Conservation (phyloP, 2,797 vertebrate species). For the Protonibea diacanthus region DNA sequence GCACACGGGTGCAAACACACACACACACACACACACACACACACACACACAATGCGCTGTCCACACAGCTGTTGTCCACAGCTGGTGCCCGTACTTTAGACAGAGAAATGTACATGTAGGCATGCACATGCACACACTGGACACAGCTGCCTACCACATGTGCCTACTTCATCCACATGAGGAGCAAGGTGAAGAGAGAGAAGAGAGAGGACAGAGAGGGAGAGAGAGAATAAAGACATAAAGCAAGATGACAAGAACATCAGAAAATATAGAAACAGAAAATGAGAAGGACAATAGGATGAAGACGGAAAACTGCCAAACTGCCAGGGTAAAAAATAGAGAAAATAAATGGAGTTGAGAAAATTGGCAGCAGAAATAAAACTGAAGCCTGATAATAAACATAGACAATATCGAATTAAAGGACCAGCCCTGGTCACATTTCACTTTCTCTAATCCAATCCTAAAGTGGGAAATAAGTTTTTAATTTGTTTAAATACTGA, state of each 20-base stretch:
- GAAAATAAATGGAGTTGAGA: not conserved
- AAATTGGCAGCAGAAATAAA: constrained; percentile 38
- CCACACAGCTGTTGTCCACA: constrained; percentile 74
- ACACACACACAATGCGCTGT: constrained; percentile 29
- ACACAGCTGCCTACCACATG: constrained; percentile 65
- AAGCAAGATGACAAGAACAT: not conserved
- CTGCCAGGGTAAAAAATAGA: not conserved
- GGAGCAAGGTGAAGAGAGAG: constrained; percentile 8
- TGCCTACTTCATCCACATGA: constrained; percentile 38
- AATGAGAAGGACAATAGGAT: not conserved
- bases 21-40: constrained; percentile 42
- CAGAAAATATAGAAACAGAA: constrained; percentile 2
- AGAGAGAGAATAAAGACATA: not conserved
- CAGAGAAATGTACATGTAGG: constrained; percentile 38
- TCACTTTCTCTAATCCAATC: constrained; percentile 56
- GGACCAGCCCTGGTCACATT: constrained; percentile 33
- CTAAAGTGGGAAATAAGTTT: constrained; percentile 51
- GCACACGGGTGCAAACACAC: constrained; percentile 30
- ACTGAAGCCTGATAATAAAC: constrained; percentile 35
- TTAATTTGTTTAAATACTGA: constrained; percentile 65
- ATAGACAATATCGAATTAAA: constrained; percentile 46
- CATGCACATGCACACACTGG: constrained; percentile 34
- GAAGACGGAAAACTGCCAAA: not conserved
- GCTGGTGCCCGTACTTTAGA: constrained; percentile 68
- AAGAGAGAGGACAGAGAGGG: not conserved